phyloP scores from a whole-genome alignment of 2,888 invertebrate species.

The Rapana venosa region DNA sequence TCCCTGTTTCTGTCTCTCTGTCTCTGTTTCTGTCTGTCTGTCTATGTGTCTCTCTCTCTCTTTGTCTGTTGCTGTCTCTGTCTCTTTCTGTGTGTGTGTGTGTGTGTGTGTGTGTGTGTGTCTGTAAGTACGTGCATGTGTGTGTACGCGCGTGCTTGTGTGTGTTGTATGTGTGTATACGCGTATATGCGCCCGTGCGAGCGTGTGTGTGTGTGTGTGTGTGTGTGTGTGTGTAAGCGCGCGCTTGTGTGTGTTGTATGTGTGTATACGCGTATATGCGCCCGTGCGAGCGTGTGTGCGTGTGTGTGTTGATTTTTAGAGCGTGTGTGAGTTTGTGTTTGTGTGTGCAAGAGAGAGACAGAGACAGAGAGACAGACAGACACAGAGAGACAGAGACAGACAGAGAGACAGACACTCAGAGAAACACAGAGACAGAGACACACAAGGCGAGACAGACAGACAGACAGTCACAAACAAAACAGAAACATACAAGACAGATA shows the following conservation, averaged over 20 bases:
- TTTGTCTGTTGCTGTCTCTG: background rate
- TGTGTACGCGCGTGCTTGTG: background rate
- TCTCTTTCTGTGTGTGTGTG: background rate
- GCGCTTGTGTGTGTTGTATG: background rate
- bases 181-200: background rate
- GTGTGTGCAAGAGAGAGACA: background rate
- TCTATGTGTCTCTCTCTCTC: background rate
- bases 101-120: slow-evolving; percentile 14
- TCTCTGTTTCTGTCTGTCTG: background rate
- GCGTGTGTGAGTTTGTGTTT: background rate
- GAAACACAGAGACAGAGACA: no score
- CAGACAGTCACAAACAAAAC: no score
- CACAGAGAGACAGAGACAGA: no score
- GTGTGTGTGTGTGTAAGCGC: background rate
- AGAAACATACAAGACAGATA: no score
- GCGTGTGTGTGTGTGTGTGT: slow-evolving; percentile 7
- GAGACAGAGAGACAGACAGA: no score
- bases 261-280: background rate
- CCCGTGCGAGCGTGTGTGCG: background rate
- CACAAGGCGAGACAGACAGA: no score
- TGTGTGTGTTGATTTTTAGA: background rate
- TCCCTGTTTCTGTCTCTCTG: background rate
- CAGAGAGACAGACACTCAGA: no score
- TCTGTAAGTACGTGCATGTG: background rate
- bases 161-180: background rate